phyloP scores from a whole-genome alignment of 2,113 vertebrate species.

The Halcyon malimbica region DNA sequence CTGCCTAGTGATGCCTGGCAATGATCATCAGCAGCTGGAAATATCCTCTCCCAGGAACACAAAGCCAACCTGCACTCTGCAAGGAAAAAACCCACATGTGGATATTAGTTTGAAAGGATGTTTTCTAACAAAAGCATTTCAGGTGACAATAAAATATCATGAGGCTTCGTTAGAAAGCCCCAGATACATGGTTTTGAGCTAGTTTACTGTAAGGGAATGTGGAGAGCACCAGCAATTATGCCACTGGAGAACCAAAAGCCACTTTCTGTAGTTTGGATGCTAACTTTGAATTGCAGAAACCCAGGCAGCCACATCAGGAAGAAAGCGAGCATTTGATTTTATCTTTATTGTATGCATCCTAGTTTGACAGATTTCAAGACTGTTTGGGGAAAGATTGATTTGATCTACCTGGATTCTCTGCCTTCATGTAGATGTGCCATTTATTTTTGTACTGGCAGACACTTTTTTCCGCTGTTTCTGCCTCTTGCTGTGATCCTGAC shows the following conservation, averaged over 20 bases:
- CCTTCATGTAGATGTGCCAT: background rate
- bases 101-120: background rate
- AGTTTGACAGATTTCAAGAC: background rate
- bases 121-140: background rate
- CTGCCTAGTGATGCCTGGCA: background rate
- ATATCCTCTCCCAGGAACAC: background rate
- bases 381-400: background rate
- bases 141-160: background rate
- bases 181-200: background rate
- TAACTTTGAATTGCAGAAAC: background rate
- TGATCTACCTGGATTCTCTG: background rate
- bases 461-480: background rate
- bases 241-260: background rate
- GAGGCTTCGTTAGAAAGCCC: background rate
- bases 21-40: background rate
- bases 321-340: background rate
- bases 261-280: background rate
- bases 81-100: background rate
- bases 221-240: background rate
- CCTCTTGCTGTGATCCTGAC: background rate
- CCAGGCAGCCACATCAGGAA: background rate
- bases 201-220: background rate
- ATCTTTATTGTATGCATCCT: background rate
- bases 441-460: background rate
- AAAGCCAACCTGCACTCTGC: background rate